Percentiles rank a stretch among this genome's conserved stretches.
Evolutionary conservation across 2,797 vertebrate species (phyloP).

Genomic region (Podarcis siculus): DNA sequence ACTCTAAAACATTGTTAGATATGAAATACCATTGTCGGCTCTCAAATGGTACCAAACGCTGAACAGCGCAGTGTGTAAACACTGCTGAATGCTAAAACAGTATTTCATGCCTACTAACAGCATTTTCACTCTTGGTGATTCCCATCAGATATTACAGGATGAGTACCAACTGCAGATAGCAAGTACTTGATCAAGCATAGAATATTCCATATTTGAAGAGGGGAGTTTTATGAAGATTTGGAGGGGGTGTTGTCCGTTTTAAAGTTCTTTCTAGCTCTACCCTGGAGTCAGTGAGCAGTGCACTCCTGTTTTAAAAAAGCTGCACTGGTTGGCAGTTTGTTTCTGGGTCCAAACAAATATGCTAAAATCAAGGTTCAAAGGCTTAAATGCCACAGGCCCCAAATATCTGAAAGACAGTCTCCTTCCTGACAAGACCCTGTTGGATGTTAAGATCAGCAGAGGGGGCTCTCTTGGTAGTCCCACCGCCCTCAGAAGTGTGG

Average conservation of each 20-base stretch:
- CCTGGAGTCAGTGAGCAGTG: not conserved
- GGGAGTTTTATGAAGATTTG: not conserved
- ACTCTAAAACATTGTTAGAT: not conserved
- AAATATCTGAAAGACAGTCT: too few species aligned
- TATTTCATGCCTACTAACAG: not conserved
- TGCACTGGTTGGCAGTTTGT: too few species aligned
- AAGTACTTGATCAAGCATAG: not conserved
- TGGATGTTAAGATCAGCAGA: too few species aligned
- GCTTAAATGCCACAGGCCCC: too few species aligned
- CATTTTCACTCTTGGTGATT: not conserved
- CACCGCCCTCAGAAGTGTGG: too few species aligned
- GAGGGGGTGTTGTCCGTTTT: not conserved
- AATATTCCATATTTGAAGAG: not conserved
- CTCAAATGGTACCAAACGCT: not conserved
- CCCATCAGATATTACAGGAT: not conserved
- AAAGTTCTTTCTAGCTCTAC: not conserved
- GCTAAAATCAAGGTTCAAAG: too few species aligned
- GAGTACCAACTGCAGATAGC: not conserved
- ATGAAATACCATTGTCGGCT: not conserved
- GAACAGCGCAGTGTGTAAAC: not conserved
- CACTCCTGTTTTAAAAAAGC: not conserved
- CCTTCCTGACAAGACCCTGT: too few species aligned
- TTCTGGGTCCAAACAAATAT: too few species aligned
- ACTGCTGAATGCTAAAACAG: not conserved
- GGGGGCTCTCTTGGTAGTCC: too few species aligned